Base-by-base conservation (phyloP, 2,888 invertebrate genomes). In the Horisme vitalbata region DNA sequence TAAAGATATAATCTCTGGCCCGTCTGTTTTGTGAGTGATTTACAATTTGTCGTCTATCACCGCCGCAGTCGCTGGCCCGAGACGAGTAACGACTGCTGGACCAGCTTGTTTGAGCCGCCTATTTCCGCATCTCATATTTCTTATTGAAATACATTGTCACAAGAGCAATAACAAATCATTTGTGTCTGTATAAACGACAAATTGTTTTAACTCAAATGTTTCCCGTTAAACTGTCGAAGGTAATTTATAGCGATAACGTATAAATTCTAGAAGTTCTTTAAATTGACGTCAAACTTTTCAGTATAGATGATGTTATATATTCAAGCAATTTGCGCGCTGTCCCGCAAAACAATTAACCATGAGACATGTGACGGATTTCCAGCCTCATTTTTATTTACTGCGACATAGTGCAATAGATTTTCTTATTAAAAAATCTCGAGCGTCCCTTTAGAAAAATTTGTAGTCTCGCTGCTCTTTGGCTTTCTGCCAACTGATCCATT, bases 51-150 rank as follows among this genome's bases (percentile, higher is more conserved):
- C 76, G 61, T 71, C 65, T 66, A 69, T 68, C 71, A 58, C 64
- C 65, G 75, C 68, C 70, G 63, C 62, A 71, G 63, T 71, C 63
- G 69, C 59, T 76, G 69, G 72, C 72, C 75, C 78, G 71, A 59
- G 63, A 76, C 80, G 72, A 60, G 63, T 72, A 73, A 71, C 63
- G 67, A 73, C 70, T 68, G 69, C 68, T 71, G 69, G 66, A 67
- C 65, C 62, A 68, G 65, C 71, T 71, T 61, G 66, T 69, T 74
- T 65, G 63, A 60, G 64, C 61, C 63, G 57, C 63, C 63, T 66
- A 71, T 71, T 82, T 83, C 84, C 82, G 79, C 72, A 57, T 83
- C 76, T 79, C 76, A 70, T 78, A 74, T 80, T 79, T 76, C 79
- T 66, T 63, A 66, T 59, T 65, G 56, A 63, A 59, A 63, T 58